Percentiles rank a stretch among this genome's conserved stretches.
These are phyloP conservation scores for Eupithecia subumbrata DNA, from an alignment of 2,888 invertebrate species.

Conservation along the genomic window DNA sequence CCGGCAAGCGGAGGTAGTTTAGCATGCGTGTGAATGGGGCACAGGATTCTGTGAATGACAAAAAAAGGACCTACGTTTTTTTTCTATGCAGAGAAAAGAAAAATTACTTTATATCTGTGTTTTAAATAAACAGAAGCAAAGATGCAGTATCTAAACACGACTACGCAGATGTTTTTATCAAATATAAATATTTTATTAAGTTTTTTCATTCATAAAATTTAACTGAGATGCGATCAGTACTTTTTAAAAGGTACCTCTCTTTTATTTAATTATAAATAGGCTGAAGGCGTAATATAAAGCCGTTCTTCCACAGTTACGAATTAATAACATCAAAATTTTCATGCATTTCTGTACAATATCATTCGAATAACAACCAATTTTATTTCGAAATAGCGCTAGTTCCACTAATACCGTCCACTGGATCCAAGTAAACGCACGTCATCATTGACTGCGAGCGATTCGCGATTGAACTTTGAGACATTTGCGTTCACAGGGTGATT, in stretches of 20 bases:
- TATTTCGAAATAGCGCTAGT: not conserved
- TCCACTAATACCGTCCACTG: not conserved
- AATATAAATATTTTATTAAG: too few species aligned
- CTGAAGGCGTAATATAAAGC: too few species aligned
- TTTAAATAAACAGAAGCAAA: not conserved
- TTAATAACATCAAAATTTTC: not conserved
- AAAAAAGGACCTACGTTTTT: not conserved
- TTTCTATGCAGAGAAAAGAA: too few species aligned
- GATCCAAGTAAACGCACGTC: not conserved
- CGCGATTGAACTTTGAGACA: constrained; percentile 71
- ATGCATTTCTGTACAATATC: not conserved
- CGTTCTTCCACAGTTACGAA: too few species aligned
- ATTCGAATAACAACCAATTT: not conserved
- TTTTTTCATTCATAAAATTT: too few species aligned
- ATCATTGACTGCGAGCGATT: constrained; percentile 44
- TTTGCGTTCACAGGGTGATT: constrained; percentile 59
- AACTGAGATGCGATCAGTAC: not conserved
- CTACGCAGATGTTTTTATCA: too few species aligned
- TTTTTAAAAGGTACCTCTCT: not conserved
- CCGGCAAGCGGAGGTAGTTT: constrained; percentile 59
- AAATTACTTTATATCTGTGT: not conserved
- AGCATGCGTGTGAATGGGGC: not conserved
- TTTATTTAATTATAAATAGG: too few species aligned
- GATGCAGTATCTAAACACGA: not conserved
- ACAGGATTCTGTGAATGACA: not conserved